phyloP scores from a whole-genome alignment of 2,113 vertebrate species.

The Laterallus jamaicensis region DNA sequence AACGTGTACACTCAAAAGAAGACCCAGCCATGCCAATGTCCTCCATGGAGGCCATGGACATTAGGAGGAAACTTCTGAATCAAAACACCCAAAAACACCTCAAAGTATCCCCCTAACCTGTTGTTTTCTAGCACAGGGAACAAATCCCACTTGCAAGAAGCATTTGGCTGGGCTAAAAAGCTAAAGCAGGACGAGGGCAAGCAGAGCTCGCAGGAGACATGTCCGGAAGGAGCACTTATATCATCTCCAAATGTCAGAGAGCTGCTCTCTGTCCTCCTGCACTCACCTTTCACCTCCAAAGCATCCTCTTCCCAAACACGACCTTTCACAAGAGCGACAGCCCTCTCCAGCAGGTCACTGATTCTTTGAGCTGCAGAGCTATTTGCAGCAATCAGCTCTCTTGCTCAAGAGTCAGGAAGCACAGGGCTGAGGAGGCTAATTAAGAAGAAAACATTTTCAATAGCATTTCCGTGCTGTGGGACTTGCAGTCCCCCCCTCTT shows the following conservation, averaged over 20 bases:
- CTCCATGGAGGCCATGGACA: background rate
- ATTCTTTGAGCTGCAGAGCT: background rate
- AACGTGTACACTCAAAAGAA: fast-evolving
- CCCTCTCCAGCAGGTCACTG: background rate
- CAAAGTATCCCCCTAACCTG: background rate
- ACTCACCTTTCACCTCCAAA: background rate
- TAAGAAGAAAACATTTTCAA: background rate
- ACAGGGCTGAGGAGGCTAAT: background rate
- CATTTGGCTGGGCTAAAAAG: background rate
- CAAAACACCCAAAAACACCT: background rate
- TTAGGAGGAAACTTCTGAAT: background rate
- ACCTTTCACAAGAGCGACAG: background rate
- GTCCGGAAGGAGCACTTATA: background rate
- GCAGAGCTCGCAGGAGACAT: background rate
- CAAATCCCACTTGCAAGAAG: background rate
- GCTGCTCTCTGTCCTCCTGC: background rate
- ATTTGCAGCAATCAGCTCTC: background rate
- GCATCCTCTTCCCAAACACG: background rate
- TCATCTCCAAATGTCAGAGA: background rate
- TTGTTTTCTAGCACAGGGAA: background rate
- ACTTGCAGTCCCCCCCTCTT: fast-evolving
- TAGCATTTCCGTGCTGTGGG: background rate
- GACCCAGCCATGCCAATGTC: background rate
- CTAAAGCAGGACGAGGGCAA: background rate
- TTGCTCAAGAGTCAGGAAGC: slow-evolving; percentile 15